These are phyloP conservation scores for Meiosimyza platycephala DNA, from an alignment of 2,888 invertebrate species.

Conservation along the genomic window DNA sequence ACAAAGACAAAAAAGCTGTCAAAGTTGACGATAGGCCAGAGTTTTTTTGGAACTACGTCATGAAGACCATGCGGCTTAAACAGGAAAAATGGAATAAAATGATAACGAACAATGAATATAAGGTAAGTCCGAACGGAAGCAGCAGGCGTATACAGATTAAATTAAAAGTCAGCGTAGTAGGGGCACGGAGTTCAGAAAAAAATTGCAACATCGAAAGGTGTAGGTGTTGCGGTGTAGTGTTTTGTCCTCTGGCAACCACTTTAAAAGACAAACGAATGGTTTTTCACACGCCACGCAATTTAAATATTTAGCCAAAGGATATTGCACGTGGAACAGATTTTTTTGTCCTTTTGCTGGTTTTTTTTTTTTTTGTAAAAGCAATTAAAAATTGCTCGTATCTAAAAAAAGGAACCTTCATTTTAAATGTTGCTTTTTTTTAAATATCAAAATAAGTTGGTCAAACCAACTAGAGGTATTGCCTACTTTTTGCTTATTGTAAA, in stretches of 20 bases:
- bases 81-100: conserved; percentile 58
- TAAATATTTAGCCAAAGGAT: conserved; percentile 15
- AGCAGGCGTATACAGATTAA: neutral
- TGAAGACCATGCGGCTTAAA: conserved; percentile 56
- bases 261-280: neutral
- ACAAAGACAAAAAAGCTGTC: conserved; percentile 44
- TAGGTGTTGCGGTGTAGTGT: no score
- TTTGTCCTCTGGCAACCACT: no score
- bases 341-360: neutral
- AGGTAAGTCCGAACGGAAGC: conserved; percentile 45
- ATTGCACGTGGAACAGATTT: conserved; percentile 1
- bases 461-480: no score
- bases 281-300: neutral
- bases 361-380: no score
- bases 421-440: no score
- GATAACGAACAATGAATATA: conserved; percentile 51
- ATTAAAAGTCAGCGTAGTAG: no score
- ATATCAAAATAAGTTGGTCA: no score
- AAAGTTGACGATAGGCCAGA: conserved; percentile 50
- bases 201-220: neutral
- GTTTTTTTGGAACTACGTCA: conserved; percentile 56
- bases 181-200: neutral
- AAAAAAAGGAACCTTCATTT: no score
- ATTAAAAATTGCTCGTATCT: no score
- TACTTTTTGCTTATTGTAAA: no score